Evolutionary conservation across 2,797 vertebrate genomes (phyloP), one percentile per base, ranked within the genome.

Genomic region (Sebastiscus tertius): DNA sequence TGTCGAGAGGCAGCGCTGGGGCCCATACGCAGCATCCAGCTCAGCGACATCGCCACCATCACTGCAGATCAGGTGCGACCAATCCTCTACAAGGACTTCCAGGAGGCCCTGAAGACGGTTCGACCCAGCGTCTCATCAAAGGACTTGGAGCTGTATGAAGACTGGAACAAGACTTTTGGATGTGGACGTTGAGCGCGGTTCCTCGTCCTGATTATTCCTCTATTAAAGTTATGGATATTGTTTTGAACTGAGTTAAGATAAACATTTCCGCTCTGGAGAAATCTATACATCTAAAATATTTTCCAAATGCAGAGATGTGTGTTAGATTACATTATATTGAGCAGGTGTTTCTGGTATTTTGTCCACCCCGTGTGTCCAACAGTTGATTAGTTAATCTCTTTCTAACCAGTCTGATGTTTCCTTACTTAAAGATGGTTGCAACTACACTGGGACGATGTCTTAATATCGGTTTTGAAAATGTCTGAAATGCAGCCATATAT

Each of bases 1-100:
- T 99, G 98, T 81, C 93, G 97, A 12, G 99, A 99, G 88, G 99
- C 98, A 1, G 98, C 98, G 0, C 94, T 99, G 20, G 98, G 98
- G 68, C 99, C 99, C 2, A 99, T 99, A 70, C 98, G 98, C 75
- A 97, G 97, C 66, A 96, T 99, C 78, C 94, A 96, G 82, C 86
- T 96, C 18, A 72, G 77, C 11, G 98, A 99, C 91, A 99, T 99
- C 0, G 83, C 97, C 52, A 98, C 97, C 2, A 97, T 99, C 80
- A 93, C 93, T 0, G 93, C 97, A 0, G 98, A 99, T 8, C 96
- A 99, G 88, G 97, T 99, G 0, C 96, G 97, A 13, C 96, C 97
- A 0, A 99, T 99, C 81, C 84, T 96, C 6, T 96, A 96, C 71
- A 7, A 73, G 4, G 98, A 99, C 88, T 99, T 99, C 22, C 96